phyloP scores from a whole-genome alignment of 2,888 invertebrate species.

The Leptothorax acervorum region DNA sequence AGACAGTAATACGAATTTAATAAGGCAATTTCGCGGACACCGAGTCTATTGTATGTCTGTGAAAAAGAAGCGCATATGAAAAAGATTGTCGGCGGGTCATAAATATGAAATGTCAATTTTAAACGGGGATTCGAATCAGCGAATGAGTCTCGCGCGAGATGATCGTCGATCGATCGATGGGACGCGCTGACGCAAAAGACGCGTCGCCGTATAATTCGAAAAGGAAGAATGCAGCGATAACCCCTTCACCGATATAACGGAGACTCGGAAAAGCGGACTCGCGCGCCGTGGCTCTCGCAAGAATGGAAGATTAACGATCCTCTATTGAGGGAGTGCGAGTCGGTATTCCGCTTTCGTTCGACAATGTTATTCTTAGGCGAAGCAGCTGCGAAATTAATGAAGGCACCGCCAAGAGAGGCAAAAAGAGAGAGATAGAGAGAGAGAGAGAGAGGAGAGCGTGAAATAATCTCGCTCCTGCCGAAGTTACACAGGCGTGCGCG shows the following conservation, averaged over 20 bases:
- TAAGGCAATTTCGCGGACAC: not conserved
- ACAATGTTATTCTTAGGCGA: slow-evolving; percentile 65
- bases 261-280: slow-evolving; percentile 28
- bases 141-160: not conserved
- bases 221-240: slow-evolving; percentile 37
- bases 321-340: slow-evolving; percentile 30
- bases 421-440: not conserved
- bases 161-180: slow-evolving; percentile 8
- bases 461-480: slow-evolving; percentile 7
- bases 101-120: slow-evolving; percentile 1
- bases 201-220: not conserved
- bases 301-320: slow-evolving; percentile 56
- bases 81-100: not conserved
- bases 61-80: not conserved
- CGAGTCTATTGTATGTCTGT: not conserved
- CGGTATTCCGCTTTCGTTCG: slow-evolving; percentile 41
- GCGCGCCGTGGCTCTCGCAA: slow-evolving; percentile 42
- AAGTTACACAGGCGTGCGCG: slow-evolving; percentile 21
- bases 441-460: not conserved
- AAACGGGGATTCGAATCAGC: not conserved
- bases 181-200: slow-evolving; percentile 27
- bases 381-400: slow-evolving; percentile 65
- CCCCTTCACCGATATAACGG: slow-evolving; percentile 38
- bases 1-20: slow-evolving; percentile 22
- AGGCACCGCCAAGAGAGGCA: not conserved